A percentile compares a stretch with the other conserved stretches of the same genome.
These are phyloP conservation scores for Diabrotica undecimpunctata DNA, from an alignment of 1,140 invertebrate species.

Conservation along the genomic window DNA sequence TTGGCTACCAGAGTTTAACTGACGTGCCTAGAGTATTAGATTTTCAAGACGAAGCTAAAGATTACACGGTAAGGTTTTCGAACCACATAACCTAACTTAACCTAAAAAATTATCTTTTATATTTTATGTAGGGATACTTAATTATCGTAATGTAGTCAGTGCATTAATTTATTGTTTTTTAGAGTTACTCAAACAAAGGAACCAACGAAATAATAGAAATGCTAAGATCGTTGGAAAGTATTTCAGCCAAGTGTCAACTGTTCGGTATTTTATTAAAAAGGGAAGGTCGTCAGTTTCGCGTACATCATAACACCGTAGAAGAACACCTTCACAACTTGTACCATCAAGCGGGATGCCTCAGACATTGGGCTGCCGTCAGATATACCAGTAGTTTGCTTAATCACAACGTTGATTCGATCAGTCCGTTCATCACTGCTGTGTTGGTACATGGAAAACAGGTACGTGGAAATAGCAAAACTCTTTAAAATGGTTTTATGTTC, in stretches of 20 bases:
- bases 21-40: conserved; percentile 84
- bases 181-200: not conserved
- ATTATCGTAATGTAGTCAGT: too few relatives aligned
- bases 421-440: conserved; percentile 95
- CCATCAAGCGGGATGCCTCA: conserved; percentile 77
- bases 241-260: conserved; percentile 78
- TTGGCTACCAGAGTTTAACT: conserved; percentile 94
- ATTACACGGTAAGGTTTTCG: conserved; percentile 55
- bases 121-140: too few relatives aligned
- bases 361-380: conserved; percentile 91
- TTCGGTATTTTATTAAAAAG: conserved; percentile 80
- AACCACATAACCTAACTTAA: not conserved
- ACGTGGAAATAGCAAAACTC: conserved; percentile 15
- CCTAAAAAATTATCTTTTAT: not conserved
- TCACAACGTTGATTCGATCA: conserved; percentile 96
- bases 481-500: not conserved
- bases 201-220: conserved; percentile 72
- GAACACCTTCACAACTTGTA: conserved; percentile 74
- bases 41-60: conserved; percentile 62
- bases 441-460: conserved; percentile 97
- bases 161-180: not conserved
- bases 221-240: conserved; percentile 63
- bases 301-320: conserved; percentile 58
- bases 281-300: conserved; percentile 75
- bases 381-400: conserved; percentile 89